Percentiles rank a stretch among this genome's conserved stretches.
phyloP scores from a whole-genome alignment of 1,140 invertebrate genomes.

The Drosophila micromelanica region DNA sequence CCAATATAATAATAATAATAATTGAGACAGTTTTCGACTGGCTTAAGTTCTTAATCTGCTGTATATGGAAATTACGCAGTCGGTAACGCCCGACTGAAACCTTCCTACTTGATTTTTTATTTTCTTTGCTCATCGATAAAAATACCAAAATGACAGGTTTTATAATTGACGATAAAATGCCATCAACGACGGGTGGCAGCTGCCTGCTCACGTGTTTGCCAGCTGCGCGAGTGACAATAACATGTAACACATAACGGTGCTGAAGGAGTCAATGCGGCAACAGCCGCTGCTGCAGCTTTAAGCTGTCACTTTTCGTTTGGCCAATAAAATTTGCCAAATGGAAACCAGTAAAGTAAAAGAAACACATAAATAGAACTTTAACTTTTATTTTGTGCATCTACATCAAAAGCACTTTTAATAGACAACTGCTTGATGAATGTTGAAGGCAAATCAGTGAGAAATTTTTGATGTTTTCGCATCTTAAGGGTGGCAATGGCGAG shows the following conservation, averaged over 20 bases:
- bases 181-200: slow-evolving; percentile 62
- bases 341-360: slow-evolving; percentile 21
- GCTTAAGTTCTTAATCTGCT: slow-evolving; percentile 3
- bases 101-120: slow-evolving; percentile 1
- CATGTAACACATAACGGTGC: slow-evolving; percentile 33
- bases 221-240: slow-evolving; percentile 37
- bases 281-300: slow-evolving; percentile 53
- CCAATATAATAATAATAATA: no score
- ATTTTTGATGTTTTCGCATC: slow-evolving; percentile 28
- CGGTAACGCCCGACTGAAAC: background rate
- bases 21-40: no score
- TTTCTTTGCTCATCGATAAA: slow-evolving; percentile 59
- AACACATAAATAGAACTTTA: slow-evolving; percentile 45
- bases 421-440: slow-evolving; percentile 20
- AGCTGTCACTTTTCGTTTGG: slow-evolving; percentile 25
- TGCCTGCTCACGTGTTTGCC: slow-evolving; percentile 58
- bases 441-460: slow-evolving; percentile 2
- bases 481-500: slow-evolving; percentile 19
- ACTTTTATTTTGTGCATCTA: slow-evolving; percentile 48
- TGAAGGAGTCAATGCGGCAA: slow-evolving; percentile 27
- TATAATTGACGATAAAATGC: slow-evolving; percentile 81
- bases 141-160: slow-evolving; percentile 72
- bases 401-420: slow-evolving; percentile 70
- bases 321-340: slow-evolving; percentile 12
- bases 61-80: background rate